Evolutionary conservation across 2,888 invertebrate species (phyloP).

Genomic region (Drosophila rellima): DNA sequence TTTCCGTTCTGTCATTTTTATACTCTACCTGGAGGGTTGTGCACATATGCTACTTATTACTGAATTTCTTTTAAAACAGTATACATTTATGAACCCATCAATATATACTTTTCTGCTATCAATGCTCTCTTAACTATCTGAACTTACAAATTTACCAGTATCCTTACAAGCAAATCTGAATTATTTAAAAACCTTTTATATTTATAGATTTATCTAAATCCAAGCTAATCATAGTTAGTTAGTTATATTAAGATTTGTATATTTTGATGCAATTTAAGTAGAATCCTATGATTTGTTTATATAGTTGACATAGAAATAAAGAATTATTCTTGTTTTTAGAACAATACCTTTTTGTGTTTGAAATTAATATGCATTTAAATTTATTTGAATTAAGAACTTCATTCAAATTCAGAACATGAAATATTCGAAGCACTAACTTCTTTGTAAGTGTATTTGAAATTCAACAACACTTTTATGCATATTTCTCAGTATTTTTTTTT

Average conservation of each 20-base stretch:
- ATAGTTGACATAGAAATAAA: no score
- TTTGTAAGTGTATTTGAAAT: neutral
- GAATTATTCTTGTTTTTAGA: no score
- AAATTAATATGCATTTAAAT: no score
- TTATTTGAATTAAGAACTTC: neutral
- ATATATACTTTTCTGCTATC: neutral
- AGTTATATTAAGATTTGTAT: neutral
- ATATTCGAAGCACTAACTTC: neutral
- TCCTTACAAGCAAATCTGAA: neutral
- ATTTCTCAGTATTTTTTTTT: neutral
- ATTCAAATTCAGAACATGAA: neutral
- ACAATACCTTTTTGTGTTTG: no score
- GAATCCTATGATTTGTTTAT: neutral
- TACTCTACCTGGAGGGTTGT: neutral
- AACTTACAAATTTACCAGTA: neutral
- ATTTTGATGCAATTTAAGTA: no score
- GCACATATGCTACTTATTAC: no score
- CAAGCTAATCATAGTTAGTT: neutral
- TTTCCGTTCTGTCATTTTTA: conserved; percentile 49
- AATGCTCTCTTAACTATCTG: neutral
- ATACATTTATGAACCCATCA: neutral
- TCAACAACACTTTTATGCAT: neutral
- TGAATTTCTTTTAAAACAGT: no score
- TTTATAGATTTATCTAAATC: neutral
- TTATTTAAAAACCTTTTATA: neutral